These are phyloP conservation scores for Zaprionus vittiger DNA, from an alignment of 1,140 invertebrate genomes.

Conservation along the genomic window DNA sequence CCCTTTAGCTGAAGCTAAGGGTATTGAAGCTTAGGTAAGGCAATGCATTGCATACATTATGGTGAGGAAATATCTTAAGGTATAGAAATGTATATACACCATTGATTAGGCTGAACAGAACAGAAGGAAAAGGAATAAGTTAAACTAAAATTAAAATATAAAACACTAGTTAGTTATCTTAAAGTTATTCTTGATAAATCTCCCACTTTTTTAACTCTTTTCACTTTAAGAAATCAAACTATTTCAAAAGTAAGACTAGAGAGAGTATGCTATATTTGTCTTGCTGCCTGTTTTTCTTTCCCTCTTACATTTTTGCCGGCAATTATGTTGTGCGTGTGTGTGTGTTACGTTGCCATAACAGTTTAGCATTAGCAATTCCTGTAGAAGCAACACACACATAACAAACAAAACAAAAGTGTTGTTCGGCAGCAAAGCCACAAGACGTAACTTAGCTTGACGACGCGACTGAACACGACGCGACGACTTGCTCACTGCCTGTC, in stretches of 20 bases:
- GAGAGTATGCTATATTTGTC: background rate
- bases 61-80: too few relatives aligned
- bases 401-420: constrained; percentile 1
- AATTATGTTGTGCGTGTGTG: constrained; percentile 33
- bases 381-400: constrained; percentile 8
- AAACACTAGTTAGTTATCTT: too few relatives aligned
- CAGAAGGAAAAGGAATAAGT: background rate
- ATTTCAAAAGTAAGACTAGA: background rate
- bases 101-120: too few relatives aligned
- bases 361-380: constrained; percentile 33
- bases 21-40: background rate
- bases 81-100: too few relatives aligned
- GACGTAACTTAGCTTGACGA: background rate
- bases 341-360: constrained; percentile 29
- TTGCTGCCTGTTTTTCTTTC: background rate
- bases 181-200: too few relatives aligned
- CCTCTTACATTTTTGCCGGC: constrained; percentile 17
- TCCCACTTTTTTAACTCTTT: background rate
- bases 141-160: background rate
- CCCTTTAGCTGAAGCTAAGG: background rate
- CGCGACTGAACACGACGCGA: constrained; percentile 1
- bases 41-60: too few relatives aligned
- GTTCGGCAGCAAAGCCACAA: constrained; percentile 2
- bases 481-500: constrained; percentile 15
- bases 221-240: background rate